Conservation (phyloP, 2,113 vertebrate species). For the Lethenteron reissneri region DNA sequence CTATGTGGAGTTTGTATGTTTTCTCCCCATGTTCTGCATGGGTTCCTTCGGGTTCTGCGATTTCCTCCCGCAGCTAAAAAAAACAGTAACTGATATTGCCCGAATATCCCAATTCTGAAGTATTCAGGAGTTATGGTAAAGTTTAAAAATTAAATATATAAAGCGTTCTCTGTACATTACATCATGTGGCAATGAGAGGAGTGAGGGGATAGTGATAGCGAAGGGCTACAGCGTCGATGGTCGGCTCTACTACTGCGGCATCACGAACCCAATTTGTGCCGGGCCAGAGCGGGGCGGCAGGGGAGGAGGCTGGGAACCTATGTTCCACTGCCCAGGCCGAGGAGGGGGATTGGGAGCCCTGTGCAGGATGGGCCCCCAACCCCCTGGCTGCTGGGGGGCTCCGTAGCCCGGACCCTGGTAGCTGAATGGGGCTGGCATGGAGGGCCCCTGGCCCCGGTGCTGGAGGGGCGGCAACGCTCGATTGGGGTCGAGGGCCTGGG, state of each 20-base stretch:
- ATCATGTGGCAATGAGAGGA: too few relatives aligned
- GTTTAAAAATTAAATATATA: too few relatives aligned
- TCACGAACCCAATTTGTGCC: neutral
- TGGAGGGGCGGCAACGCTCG: neutral
- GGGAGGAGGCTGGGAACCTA: conserved; percentile 1
- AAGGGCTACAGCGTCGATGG: too few relatives aligned
- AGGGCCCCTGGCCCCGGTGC: neutral
- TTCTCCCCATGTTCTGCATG: too few relatives aligned
- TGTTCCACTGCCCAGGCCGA: neutral
- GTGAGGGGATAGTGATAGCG: too few relatives aligned
- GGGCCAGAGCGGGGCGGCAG: conserved; percentile 3
- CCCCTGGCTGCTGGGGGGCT: neutral
- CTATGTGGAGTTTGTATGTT: too few relatives aligned
- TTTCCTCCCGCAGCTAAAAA: too few relatives aligned
- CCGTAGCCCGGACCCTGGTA: neutral
- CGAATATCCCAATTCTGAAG: too few relatives aligned
- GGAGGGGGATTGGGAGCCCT: neutral
- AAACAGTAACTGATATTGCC: too few relatives aligned
- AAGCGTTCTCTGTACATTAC: too few relatives aligned
- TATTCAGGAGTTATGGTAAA: too few relatives aligned
- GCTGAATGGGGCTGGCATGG: neutral
- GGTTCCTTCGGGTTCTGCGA: too few relatives aligned
- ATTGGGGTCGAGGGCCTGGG: neutral
- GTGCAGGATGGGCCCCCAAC: neutral
- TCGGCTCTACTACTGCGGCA: neutral